Evolutionary conservation across 2,888 invertebrate genomes (phyloP).

Genomic region (Phaedon cochleariae): DNA sequence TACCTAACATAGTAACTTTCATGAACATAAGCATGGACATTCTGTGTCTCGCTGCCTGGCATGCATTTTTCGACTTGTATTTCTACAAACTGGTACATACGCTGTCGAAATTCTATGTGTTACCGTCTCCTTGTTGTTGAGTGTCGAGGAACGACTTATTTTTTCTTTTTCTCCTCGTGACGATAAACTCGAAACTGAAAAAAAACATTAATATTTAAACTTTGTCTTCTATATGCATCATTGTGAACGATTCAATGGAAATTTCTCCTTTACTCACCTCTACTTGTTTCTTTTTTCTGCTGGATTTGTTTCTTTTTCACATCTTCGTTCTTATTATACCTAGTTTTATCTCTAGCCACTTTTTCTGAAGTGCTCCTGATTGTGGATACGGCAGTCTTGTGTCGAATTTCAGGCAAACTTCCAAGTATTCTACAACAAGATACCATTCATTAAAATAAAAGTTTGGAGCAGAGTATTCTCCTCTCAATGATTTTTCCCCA

Average conservation of each 20-base stretch:
- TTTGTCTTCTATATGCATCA: too few species aligned
- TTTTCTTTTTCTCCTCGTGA: constrained; percentile 43
- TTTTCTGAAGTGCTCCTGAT: constrained; percentile 61
- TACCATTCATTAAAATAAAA: neutral
- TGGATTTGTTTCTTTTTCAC: constrained; percentile 44
- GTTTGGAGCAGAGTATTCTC: neutral
- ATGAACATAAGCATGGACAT: constrained; percentile 62
- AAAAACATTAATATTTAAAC: constrained; percentile 15
- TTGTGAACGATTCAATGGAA: too few species aligned
- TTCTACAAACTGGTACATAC: constrained; percentile 61
- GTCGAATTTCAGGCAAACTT: constrained; percentile 60
- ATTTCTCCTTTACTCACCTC: constrained; percentile 43
- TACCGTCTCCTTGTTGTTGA: constrained; percentile 47
- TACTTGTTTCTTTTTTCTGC: constrained; percentile 48
- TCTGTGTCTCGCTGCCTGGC: constrained; percentile 50
- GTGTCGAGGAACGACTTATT: constrained; percentile 33
- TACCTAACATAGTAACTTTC: constrained; percentile 58
- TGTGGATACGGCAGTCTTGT: constrained; percentile 62
- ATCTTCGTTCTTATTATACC: constrained; percentile 46
- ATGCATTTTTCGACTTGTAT: constrained; percentile 52
- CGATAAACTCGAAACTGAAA: constrained; percentile 43
- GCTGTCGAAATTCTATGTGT: constrained; percentile 59
- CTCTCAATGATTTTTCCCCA: too few species aligned
- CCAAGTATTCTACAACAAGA: constrained; percentile 48
- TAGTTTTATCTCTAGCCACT: constrained; percentile 53